Percentiles rank a stretch among this genome's conserved stretches.
phyloP scores from a whole-genome alignment of 2,888 invertebrate species.

The Shargacucullia verbasci region DNA sequence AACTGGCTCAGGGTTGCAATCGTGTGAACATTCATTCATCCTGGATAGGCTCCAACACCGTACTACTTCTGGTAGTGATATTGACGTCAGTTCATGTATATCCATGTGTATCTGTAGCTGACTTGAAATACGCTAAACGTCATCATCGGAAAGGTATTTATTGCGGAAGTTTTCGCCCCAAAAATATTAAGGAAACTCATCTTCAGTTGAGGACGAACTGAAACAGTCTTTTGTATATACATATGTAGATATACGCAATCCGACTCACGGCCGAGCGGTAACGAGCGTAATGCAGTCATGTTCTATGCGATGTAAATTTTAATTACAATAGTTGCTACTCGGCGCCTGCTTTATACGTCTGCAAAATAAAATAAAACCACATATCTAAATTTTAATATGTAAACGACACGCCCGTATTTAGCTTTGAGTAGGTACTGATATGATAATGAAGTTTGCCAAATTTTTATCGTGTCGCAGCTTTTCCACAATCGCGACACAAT shows the following conservation, averaged over 20 bases:
- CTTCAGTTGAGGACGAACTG: neutral
- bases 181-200: neutral
- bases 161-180: too few species aligned
- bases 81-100: too few species aligned
- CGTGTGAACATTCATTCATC: too few species aligned
- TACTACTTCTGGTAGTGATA: too few species aligned
- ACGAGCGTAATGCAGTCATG: slow-evolving; percentile 60
- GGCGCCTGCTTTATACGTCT: slow-evolving; percentile 39
- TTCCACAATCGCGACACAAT: neutral
- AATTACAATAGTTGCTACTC: slow-evolving; percentile 58
- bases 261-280: slow-evolving; percentile 53
- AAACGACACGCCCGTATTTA: slow-evolving; percentile 19
- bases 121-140: too few species aligned
- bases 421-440: neutral
- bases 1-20: too few species aligned
- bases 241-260: neutral
- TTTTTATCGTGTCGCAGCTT: slow-evolving; percentile 2
- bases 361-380: slow-evolving; percentile 35
- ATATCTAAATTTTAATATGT: slow-evolving; percentile 18
- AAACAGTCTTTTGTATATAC: too few species aligned
- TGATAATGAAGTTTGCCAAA: slow-evolving; percentile 9
- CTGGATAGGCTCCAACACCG: too few species aligned
- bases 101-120: too few species aligned
- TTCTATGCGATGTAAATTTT: slow-evolving; percentile 68
- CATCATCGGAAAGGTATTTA: too few species aligned